Evolutionary conservation across 2,888 invertebrate species (phyloP).

Genomic region (Nephrotoma guestfalica): DNA sequence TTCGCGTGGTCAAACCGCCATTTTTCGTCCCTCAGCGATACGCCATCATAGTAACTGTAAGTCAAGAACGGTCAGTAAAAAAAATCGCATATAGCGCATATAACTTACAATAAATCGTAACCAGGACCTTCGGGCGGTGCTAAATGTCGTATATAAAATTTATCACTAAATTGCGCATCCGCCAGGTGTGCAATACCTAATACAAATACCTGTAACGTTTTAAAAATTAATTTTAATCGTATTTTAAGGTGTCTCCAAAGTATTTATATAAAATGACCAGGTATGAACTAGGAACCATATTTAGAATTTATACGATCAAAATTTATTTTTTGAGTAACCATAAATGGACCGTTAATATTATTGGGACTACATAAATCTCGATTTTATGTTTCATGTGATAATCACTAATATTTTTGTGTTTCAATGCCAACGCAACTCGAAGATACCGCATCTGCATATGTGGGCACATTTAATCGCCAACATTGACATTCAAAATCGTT

Average conservation of each 20-base stretch:
- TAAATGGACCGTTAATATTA: not conserved
- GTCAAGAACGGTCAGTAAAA: not conserved
- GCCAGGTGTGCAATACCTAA: not conserved
- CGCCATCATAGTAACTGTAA: not conserved
- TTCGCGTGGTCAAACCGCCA: not conserved
- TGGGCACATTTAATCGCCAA: not conserved
- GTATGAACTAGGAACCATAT: not conserved
- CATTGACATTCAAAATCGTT: not conserved
- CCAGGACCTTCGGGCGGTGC: not conserved
- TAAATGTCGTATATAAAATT: not conserved
- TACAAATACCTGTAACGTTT: not conserved
- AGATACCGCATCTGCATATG: not conserved
- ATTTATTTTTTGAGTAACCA: not conserved
- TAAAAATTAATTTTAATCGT: not conserved
- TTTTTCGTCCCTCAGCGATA: not conserved
- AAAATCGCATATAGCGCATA: not conserved
- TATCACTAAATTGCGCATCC: not conserved
- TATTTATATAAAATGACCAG: not conserved
- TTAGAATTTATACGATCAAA: not conserved
- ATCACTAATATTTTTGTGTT: not conserved
- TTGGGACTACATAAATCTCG: not conserved
- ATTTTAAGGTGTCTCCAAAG: not conserved
- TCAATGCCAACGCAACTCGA: not conserved
- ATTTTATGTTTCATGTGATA: not conserved
- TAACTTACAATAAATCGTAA: constrained; percentile 1